A percentile compares a stretch with the other conserved stretches of the same genome.
Conservation (phyloP, 37 sponge, comb jelly and placozoan species). For the Amphimedon queenslandica region DNA sequence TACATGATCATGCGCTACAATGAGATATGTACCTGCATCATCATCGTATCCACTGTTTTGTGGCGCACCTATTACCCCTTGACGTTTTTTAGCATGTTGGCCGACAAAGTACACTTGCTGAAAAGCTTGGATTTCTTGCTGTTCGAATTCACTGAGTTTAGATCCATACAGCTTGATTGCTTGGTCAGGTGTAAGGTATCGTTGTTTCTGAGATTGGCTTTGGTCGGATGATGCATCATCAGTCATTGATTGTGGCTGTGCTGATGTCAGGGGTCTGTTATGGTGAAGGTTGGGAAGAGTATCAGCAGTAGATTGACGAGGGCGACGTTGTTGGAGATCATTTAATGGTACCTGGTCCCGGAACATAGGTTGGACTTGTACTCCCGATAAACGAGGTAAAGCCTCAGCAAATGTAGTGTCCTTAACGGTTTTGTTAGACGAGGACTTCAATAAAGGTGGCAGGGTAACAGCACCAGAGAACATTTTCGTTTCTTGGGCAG, state of each 20-base stretch:
- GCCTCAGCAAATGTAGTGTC: neutral
- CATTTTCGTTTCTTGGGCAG: neutral
- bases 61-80: constrained; percentile 75
- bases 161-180: constrained; percentile 89
- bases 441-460: constrained; percentile 39
- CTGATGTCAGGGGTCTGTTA: constrained; percentile 48
- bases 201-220: constrained; percentile 38
- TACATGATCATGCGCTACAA: constrained; percentile 90
- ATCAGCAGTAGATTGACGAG: neutral
- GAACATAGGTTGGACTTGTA: constrained; percentile 77
- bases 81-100: constrained; percentile 87
- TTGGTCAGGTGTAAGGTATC: constrained; percentile 76
- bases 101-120: constrained; percentile 94
- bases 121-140: constrained; percentile 87
- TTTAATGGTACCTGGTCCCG: constrained; percentile 1
- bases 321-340: neutral
- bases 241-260: constrained; percentile 8
- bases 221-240: neutral
- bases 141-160: constrained; percentile 90
- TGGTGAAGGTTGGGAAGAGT: constrained; percentile 39
- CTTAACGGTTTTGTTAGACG: constrained; percentile 2
- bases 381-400: constrained; percentile 48
- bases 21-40: constrained; percentile 80
- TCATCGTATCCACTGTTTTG: constrained; percentile 94
- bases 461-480: constrained; percentile 3